These are phyloP conservation scores for Dolomedes plantarius DNA, from an alignment of 2,888 invertebrate species.

Conservation along the genomic window DNA sequence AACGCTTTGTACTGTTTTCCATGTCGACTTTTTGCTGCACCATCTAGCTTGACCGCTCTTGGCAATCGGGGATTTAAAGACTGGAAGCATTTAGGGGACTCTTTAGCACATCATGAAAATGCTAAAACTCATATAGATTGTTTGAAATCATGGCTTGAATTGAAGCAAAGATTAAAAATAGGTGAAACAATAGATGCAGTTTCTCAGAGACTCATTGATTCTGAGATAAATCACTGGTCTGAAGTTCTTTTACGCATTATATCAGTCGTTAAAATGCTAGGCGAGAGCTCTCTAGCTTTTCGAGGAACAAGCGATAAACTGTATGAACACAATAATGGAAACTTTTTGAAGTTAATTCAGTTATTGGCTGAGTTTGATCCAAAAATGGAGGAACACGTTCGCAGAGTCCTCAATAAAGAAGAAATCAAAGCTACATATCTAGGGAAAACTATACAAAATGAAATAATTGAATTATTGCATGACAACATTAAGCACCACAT, in stretches of 20 bases:
- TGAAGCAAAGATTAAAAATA: not conserved
- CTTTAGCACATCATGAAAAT: constrained; percentile 7
- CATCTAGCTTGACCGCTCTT: not conserved
- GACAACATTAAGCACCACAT: not conserved
- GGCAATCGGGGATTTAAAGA: not conserved
- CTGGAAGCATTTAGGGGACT: constrained; percentile 14
- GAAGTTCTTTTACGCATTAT: not conserved
- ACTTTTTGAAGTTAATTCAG: constrained; percentile 22
- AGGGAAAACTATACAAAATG: constrained; percentile 26
- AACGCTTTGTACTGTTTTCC: not conserved
- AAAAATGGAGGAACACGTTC: constrained; percentile 9
- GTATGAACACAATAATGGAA: constrained; percentile 25
- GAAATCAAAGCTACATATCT: constrained; percentile 18
- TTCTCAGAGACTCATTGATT: constrained; percentile 6
- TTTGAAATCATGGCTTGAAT: not conserved
- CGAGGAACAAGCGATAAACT: constrained; percentile 20
- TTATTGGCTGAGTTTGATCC: constrained; percentile 20
- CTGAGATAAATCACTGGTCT: not conserved
- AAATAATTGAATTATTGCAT: constrained; percentile 15
- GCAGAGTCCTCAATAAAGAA: constrained; percentile 19
- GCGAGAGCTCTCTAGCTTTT: constrained; percentile 11
- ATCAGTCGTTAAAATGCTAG: not conserved
- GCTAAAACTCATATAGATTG: not conserved
- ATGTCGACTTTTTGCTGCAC: not conserved
- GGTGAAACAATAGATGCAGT: constrained; percentile 15